Percentiles rank a stretch among this genome's conserved stretches.
phyloP scores from a whole-genome alignment of 2,113 vertebrate species.

The Hemiprocne comata region DNA sequence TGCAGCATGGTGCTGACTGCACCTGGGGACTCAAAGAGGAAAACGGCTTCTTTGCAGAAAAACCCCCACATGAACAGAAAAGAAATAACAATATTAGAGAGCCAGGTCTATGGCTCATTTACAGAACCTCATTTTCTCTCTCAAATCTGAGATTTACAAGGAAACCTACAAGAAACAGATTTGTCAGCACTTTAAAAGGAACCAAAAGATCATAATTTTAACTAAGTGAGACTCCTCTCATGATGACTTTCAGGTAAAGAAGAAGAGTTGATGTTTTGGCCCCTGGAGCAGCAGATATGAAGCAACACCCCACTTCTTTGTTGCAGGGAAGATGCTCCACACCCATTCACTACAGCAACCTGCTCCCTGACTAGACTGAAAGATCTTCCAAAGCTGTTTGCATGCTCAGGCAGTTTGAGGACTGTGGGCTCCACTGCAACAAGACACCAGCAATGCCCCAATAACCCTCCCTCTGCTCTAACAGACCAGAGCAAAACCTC shows the following conservation, averaged over 20 bases:
- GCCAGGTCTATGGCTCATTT: background rate
- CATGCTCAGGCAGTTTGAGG: fast-evolving
- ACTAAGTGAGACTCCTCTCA: background rate
- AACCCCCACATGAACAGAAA: background rate
- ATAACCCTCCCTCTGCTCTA: background rate
- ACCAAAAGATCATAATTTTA: background rate
- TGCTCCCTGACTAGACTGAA: fast-evolving
- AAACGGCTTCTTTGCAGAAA: background rate
- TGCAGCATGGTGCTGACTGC: background rate
- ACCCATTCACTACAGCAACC: fast-evolving
- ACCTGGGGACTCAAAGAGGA: background rate
- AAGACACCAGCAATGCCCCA: background rate
- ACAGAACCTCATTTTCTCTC: background rate
- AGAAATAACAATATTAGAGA: background rate
- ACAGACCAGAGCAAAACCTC: fast-evolving
- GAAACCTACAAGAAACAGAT: background rate
- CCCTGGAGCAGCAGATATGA: background rate
- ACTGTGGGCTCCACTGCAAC: background rate
- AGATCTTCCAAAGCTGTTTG: background rate
- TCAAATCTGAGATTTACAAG: background rate
- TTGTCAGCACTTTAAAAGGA: background rate
- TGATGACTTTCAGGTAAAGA: background rate
- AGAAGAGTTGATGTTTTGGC: background rate
- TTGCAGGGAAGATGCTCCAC: background rate
- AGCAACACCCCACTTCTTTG: background rate